These are phyloP conservation scores for Cinclus mexicanus DNA, from an alignment of 2,113 vertebrate species.

Conservation along the genomic window DNA sequence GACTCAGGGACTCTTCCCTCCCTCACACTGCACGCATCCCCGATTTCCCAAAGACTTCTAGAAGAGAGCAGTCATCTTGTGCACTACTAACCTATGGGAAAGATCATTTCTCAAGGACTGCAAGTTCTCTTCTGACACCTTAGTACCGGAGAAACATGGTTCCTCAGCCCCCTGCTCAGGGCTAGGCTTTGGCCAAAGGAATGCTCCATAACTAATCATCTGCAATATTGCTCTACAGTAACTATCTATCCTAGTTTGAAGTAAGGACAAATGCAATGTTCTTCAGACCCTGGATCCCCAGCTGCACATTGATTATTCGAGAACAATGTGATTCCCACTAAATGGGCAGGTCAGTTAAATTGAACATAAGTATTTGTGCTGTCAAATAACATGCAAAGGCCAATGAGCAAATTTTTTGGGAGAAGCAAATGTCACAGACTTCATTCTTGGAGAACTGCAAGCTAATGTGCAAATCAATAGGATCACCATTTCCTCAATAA, in stretches of 20 bases:
- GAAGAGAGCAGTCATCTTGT: neutral
- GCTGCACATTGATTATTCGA: neutral
- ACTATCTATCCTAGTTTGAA: neutral
- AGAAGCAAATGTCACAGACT: constrained; percentile 30
- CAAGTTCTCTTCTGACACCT: neutral
- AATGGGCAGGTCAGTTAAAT: constrained; percentile 11
- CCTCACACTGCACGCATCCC: neutral
- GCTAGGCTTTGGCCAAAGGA: neutral
- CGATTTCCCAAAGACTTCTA: neutral
- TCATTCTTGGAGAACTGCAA: constrained; percentile 1
- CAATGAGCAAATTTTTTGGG: neutral
- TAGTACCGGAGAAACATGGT: neutral
- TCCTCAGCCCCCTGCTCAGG: neutral
- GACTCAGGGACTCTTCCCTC: neutral
- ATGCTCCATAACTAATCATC: rapidly evolving
- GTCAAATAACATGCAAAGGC: constrained; percentile 41
- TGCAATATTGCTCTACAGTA: neutral
- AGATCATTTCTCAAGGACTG: neutral
- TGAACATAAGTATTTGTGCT: constrained; percentile 54
- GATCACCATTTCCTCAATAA: neutral
- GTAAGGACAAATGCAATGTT: neutral
- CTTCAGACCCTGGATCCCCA: neutral
- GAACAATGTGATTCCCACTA: constrained; percentile 24
- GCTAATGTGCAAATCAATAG: constrained; percentile 28
- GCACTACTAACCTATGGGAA: neutral